Evolutionary conservation across 1,140 invertebrate species (phyloP).

Genomic region (Mya arenaria): DNA sequence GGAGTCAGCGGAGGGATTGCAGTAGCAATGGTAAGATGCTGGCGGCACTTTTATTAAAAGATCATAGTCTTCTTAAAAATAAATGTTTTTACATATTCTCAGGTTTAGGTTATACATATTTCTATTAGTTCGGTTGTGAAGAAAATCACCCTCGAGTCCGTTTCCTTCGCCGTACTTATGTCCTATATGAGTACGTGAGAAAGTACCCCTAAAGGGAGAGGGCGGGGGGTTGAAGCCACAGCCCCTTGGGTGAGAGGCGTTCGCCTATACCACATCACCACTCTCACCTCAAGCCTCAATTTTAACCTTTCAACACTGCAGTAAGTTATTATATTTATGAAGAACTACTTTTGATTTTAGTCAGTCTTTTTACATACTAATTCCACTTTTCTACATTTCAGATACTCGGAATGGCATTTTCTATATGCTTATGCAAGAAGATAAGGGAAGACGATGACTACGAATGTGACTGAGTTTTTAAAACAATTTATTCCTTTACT

Average conservation of each 20-base stretch:
- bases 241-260: no score
- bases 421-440: conserved; percentile 66
- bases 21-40: conserved; percentile 22
- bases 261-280: no score
- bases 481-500: no score
- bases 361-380: no score
- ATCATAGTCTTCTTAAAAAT: background rate
- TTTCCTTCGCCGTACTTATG: background rate
- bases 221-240: background rate
- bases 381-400: conserved; percentile 57
- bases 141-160: background rate
- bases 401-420: conserved; percentile 69
- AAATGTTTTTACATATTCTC: background rate
- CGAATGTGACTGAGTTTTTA: conserved; percentile 38
- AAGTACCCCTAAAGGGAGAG: background rate
- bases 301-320: no score
- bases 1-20: conserved; percentile 32
- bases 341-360: no score
- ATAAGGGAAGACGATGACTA: conserved; percentile 65
- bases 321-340: no score
- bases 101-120: background rate
- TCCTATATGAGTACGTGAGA: background rate
- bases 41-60: background rate
- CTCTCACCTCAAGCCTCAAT: no score
- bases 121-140: background rate